Evolutionary conservation across 53 echinoderm and acorn worm species (phyloP).

Genomic region (Echinarachnius parma): DNA sequence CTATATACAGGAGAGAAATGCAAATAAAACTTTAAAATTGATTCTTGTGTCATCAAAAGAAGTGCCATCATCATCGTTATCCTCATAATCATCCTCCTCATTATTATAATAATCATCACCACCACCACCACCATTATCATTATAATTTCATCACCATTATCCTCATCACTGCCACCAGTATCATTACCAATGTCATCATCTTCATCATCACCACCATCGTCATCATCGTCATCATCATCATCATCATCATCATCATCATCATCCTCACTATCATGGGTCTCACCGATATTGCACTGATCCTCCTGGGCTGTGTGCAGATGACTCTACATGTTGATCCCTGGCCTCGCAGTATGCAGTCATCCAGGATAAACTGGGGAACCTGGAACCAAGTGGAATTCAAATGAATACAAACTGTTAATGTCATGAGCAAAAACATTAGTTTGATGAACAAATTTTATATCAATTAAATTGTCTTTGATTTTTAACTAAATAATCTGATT

Average conservation of each 20-base stretch:
- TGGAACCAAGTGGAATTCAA: background rate
- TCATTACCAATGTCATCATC: background rate
- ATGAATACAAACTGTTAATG: no score
- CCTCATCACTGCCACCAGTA: slow-evolving; percentile 8
- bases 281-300: slow-evolving; percentile 92
- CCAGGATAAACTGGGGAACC: slow-evolving; percentile 93
- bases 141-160: background rate
- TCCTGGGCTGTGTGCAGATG: slow-evolving; percentile 83
- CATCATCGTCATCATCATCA: slow-evolving; percentile 6
- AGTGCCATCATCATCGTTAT: no score
- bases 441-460: no score
- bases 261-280: slow-evolving; percentile 12
- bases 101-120: background rate
- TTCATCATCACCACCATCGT: slow-evolving; percentile 8
- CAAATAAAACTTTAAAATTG: background rate
- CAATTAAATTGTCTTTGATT: background rate
- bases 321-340: slow-evolving; percentile 76
- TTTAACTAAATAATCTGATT: background rate
- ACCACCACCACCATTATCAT: background rate
- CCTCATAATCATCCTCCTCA: background rate
- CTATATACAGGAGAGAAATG: slow-evolving; percentile 24
- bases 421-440: no score
- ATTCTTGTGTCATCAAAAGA: no score
- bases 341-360: slow-evolving; percentile 65
- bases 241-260: background rate